A percentile compares a stretch with the other conserved stretches of the same genome.
Evolutionary conservation across 2,797 vertebrate species (phyloP).

Genomic region (Xenops minutus): DNA sequence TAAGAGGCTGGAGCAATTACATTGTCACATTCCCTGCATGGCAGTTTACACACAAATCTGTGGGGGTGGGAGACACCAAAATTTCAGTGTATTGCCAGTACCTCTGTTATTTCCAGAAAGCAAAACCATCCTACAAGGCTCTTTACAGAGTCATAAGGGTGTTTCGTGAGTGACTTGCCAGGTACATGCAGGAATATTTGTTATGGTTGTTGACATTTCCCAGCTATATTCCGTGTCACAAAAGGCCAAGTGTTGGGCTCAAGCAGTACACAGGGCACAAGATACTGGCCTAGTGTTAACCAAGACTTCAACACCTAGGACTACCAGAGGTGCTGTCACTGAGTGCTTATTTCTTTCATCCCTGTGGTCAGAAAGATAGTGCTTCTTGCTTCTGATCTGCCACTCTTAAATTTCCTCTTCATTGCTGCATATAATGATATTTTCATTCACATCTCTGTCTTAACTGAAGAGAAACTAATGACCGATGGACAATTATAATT

Average conservation of each 20-base stretch:
- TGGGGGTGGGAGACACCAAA: neutral
- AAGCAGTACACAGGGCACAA: neutral
- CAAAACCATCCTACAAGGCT: neutral
- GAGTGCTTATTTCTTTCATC: neutral
- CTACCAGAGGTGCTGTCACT: neutral
- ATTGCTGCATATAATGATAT: neutral
- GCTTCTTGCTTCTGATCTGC: neutral
- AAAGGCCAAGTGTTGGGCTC: neutral
- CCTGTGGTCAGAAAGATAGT: neutral
- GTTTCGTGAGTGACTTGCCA: slow-evolving; percentile 48
- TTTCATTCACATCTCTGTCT: neutral
- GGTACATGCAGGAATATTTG: slow-evolving; percentile 34
- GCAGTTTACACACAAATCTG: neutral
- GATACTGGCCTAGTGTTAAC: neutral
- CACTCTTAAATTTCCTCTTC: neutral
- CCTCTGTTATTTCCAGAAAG: slow-evolving; percentile 15
- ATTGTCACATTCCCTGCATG: neutral
- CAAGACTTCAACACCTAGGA: neutral
- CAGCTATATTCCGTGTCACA: neutral
- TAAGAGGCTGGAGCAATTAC: neutral
- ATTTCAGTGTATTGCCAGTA: neutral
- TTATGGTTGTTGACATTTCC: slow-evolving; percentile 34
- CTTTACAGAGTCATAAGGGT: neutral
- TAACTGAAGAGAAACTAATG: slow-evolving; percentile 10
- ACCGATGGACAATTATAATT: neutral